Conservation (phyloP, 2,797 vertebrate species). For the Stomatorhinus walkeri region DNA sequence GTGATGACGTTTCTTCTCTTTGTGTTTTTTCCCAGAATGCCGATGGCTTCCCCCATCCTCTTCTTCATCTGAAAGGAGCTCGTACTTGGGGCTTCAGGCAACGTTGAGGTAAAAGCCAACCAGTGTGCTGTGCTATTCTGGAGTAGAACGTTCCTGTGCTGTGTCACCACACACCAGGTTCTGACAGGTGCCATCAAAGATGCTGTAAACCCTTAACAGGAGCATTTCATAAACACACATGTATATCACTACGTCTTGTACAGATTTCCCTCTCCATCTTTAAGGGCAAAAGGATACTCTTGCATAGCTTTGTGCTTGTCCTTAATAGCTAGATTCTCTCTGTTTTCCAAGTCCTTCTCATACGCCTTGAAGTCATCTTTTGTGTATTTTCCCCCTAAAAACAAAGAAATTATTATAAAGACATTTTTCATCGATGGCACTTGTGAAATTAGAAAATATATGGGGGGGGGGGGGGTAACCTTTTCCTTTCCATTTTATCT, state of each 20-base stretch:
- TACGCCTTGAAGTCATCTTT: constrained; percentile 95
- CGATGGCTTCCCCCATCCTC: constrained; percentile 57
- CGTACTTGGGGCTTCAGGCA: constrained; percentile 71
- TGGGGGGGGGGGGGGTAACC: constrained; percentile 50
- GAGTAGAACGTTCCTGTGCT: not conserved
- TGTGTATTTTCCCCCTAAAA: constrained; percentile 82
- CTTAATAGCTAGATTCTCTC: constrained; percentile 79
- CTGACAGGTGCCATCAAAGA: not conserved
- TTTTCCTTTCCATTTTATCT: constrained; percentile 96
- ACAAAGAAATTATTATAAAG: not conserved
- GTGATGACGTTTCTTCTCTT: constrained; percentile 73
- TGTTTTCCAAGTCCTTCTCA: constrained; percentile 74
- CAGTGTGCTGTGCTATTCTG: not conserved
- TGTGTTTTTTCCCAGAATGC: constrained; percentile 70
- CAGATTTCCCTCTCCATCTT: not conserved
- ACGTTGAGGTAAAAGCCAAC: constrained; percentile 56
- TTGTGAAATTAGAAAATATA: not conserved
- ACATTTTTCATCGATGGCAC: not conserved
- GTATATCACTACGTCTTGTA: not conserved
- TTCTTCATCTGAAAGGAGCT: constrained; percentile 79
- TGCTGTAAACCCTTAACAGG: not conserved
- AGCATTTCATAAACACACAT: not conserved
- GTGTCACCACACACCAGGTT: not conserved
- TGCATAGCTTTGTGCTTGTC: constrained; percentile 81
- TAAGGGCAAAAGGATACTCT: constrained; percentile 77